Percentiles rank a stretch among this genome's conserved stretches.
phyloP scores from a whole-genome alignment of 2,888 invertebrate species.

The Cryptus viduatorius region DNA sequence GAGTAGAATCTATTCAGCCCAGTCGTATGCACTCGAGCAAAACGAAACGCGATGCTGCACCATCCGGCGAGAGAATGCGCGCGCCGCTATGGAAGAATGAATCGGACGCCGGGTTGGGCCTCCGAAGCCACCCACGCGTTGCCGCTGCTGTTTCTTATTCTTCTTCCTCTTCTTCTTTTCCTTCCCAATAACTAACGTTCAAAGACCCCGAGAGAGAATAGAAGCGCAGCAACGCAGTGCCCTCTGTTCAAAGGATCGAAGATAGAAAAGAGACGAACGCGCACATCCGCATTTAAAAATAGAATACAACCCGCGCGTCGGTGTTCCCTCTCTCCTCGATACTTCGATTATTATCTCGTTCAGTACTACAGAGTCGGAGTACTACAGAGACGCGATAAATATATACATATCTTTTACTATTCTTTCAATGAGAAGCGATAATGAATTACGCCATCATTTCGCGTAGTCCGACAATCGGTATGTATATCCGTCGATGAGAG shows the following conservation, averaged over 20 bases:
- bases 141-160: slow-evolving; percentile 20
- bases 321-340: slow-evolving; percentile 9
- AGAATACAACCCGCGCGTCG: slow-evolving; percentile 5
- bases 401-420: neutral
- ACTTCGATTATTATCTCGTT: neutral
- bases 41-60: slow-evolving; percentile 67
- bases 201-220: slow-evolving; percentile 61
- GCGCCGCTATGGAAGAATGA: slow-evolving; percentile 52
- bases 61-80: slow-evolving; percentile 54
- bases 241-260: slow-evolving; percentile 56
- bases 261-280: slow-evolving; percentile 38
- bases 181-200: slow-evolving; percentile 53
- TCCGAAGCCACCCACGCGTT: slow-evolving; percentile 51
- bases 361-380: too few relatives aligned
- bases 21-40: slow-evolving; percentile 67
- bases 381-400: neutral
- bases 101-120: slow-evolving; percentile 47
- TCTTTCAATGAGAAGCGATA: slow-evolving; percentile 11
- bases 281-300: slow-evolving; percentile 62
- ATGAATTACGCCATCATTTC: slow-evolving; percentile 9
- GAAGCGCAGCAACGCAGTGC: slow-evolving; percentile 33
- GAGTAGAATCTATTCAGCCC: slow-evolving; percentile 65
- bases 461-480: neutral
- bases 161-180: slow-evolving; percentile 18
- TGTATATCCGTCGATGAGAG: slow-evolving; percentile 11